Percentiles rank a stretch among this genome's conserved stretches.
These are phyloP conservation scores for Dryobota labecula DNA, from an alignment of 2,888 invertebrate species.

Conservation along the genomic window DNA sequence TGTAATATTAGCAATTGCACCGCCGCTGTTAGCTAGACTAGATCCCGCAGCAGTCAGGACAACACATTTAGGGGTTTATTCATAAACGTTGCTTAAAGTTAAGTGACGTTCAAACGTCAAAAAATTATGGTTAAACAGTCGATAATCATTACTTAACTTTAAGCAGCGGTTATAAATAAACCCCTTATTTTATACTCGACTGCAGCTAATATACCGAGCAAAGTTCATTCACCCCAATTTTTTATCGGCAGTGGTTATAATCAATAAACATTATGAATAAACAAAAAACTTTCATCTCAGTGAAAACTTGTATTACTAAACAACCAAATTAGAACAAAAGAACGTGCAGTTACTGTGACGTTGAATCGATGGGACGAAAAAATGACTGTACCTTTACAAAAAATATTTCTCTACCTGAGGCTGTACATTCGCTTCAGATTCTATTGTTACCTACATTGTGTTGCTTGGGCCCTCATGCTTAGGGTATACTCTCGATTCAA, in stretches of 20 bases:
- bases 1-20: not conserved
- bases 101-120: too few relatives aligned
- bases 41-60: not conserved
- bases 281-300: conserved; percentile 53
- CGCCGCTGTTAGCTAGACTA: not conserved
- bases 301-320: conserved; percentile 61
- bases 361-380: conserved; percentile 76
- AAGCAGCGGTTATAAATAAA: too few relatives aligned
- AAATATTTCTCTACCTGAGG: conserved; percentile 79
- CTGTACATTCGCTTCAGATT: conserved; percentile 73
- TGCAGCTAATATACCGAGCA: not conserved
- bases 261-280: conserved; percentile 56
- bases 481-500: conserved; percentile 39
- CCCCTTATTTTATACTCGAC: not conserved
- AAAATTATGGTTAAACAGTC: too few relatives aligned
- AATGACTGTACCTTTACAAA: conserved; percentile 71
- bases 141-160: too few relatives aligned
- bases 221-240: conserved; percentile 23
- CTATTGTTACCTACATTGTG: conserved; percentile 75
- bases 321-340: conserved; percentile 73
- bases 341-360: conserved; percentile 62
- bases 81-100: too few relatives aligned
- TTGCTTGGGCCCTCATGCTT: conserved; percentile 45
- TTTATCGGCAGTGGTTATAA: conserved; percentile 3
- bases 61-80: too few relatives aligned